Evolutionary conservation across 30 jellyfish, hydroid and myxozoan species (phyloP).

Genomic region (Hydractinia symbiolongicarpus): DNA sequence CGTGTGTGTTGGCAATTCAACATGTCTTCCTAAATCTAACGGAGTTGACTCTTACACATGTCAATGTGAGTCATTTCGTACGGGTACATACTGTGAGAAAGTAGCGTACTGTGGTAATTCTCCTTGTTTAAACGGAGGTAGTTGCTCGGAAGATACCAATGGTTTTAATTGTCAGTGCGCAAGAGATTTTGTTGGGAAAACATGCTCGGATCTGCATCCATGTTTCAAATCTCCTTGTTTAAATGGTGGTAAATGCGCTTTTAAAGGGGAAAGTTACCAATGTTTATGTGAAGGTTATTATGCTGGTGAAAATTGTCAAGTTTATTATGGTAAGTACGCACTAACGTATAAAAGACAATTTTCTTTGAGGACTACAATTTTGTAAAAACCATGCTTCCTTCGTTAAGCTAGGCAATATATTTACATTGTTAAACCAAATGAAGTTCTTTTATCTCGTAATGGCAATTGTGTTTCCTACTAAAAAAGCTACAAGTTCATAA

Average conservation of each 20-base stretch:
- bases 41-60: neutral
- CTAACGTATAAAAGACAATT: no score
- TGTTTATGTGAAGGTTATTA: neutral
- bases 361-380: no score
- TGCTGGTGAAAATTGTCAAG: slow-evolving; percentile 14
- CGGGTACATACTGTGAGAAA: neutral
- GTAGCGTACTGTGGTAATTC: neutral
- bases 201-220: slow-evolving; percentile 1
- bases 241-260: neutral
- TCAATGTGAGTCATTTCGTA: neutral
- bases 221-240: neutral
- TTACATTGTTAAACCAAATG: no score
- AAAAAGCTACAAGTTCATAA: no score
- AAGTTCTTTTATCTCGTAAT: no score
- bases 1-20: neutral
- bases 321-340: neutral
- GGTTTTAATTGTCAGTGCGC: neutral
- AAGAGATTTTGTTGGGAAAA: neutral
- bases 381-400: no score
- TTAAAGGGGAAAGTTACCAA: neutral
- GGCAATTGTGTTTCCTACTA: no score
- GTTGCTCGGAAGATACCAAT: neutral
- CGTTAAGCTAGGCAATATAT: no score
- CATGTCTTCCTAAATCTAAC: neutral
- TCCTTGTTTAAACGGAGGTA: neutral